Base-by-base conservation (phyloP, 2,888 invertebrate genomes). In the Ellobium chinense region DNA sequence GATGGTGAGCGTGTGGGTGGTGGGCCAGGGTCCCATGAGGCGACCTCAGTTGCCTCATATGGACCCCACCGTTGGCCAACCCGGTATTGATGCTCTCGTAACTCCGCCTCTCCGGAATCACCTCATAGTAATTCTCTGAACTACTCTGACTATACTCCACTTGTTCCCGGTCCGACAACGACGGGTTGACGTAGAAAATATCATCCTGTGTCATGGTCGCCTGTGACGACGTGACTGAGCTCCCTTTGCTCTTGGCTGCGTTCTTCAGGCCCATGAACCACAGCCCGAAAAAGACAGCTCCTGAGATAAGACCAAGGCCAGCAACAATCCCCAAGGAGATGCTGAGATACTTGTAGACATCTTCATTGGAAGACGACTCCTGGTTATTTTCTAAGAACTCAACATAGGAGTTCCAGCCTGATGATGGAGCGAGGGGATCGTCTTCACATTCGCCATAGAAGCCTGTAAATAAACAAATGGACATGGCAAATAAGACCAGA, bases 71-170 rank as follows among this genome's bases (percentile, higher is more conserved):
- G 54, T 77, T 83, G 24, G 87, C 87, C 34, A 89, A 77, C 58
- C 89, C 89, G 4, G 90, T 87, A 81, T 88, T 90, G 56, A 90
- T 89, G 78, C 90, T 90, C 76, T 90, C 90, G 79, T 90, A 90
- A 80, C 90, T 90, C 29, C 90, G 78, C 36, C 90, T 81, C 82
- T 91, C 90, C 2, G 90, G 90, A 69, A 91, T 91, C 2, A 91
- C 90, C 79, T 91, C 90, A 80, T 91, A 91, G 82, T 91, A 91
- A 80, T 91, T 91, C 83, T 91, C 90, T 12, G 90, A 91, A 31
- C 89, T 88, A 78, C 89, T 89, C 80, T 89, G 89, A n/a, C 88
- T 89, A 80, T 90, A 89, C 24, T 90, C 89, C 29, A 83, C 84
- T 18, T 63, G 69, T 72, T 88, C 88, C 27, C 88, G 83, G 70